Percentiles rank a stretch among this genome's conserved stretches.
Conservation (phyloP, 1,140 invertebrate species). For the Scaptodrosophila lebanonensis region DNA sequence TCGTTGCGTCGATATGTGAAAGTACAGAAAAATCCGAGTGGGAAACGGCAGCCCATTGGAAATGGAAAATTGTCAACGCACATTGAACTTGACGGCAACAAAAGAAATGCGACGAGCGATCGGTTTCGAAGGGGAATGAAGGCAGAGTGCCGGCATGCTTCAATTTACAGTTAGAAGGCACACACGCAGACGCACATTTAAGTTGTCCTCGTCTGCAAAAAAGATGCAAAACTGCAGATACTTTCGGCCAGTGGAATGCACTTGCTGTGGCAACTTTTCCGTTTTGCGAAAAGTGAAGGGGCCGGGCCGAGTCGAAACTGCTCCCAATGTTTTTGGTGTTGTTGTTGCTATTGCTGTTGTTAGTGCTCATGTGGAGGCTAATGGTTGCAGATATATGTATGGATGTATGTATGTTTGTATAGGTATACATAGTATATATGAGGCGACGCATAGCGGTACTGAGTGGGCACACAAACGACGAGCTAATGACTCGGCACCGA, state of each 20-base stretch:
- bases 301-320: slow-evolving; percentile 44
- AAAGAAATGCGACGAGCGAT: slow-evolving; percentile 31
- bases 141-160: slow-evolving; percentile 31
- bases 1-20: slow-evolving; percentile 37
- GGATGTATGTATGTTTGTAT: too few relatives aligned
- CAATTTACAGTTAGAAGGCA: slow-evolving; percentile 67
- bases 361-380: slow-evolving; percentile 49
- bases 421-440: slow-evolving; percentile 27
- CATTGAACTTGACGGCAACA: slow-evolving; percentile 66
- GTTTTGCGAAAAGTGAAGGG: slow-evolving; percentile 64
- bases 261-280: slow-evolving; percentile 69
- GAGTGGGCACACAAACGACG: slow-evolving; percentile 48
- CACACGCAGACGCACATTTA: slow-evolving; percentile 32
- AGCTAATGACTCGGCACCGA: slow-evolving; percentile 70
- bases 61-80: slow-evolving; percentile 74
- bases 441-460: slow-evolving; percentile 64
- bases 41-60: slow-evolving; percentile 54
- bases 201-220: slow-evolving; percentile 11
- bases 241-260: slow-evolving; percentile 70
- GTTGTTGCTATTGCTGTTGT: too few relatives aligned
- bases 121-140: not conserved
- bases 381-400: slow-evolving; percentile 39
- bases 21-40: slow-evolving; percentile 58
- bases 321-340: slow-evolving; percentile 39
- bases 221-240: slow-evolving; percentile 69